These are phyloP conservation scores for Scomber colias DNA, from an alignment of 2,113 vertebrate genomes.

Conservation along the genomic window DNA sequence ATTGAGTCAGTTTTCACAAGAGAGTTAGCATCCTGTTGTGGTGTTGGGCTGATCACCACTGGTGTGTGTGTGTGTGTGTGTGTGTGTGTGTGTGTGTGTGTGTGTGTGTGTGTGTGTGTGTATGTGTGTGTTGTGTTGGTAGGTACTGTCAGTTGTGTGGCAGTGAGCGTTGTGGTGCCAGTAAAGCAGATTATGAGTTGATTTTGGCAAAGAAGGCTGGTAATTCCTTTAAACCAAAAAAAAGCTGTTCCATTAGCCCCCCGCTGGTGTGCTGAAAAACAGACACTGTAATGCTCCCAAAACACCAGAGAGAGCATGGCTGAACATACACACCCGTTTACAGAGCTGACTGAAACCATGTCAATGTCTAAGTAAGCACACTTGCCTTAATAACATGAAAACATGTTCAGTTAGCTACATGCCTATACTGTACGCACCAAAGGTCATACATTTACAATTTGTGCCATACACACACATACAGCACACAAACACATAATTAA, in stretches of 20 bases:
- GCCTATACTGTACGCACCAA: not conserved
- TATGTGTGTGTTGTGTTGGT: slow-evolving; percentile 47
- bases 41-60: slow-evolving; percentile 87
- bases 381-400: slow-evolving; percentile 14
- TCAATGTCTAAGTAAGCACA: slow-evolving; percentile 6
- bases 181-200: slow-evolving; percentile 98
- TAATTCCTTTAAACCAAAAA: slow-evolving; percentile 97
- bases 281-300: slow-evolving; percentile 85
- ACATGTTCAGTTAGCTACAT: slow-evolving; percentile 31
- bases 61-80: slow-evolving; percentile 45
- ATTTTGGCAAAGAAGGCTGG: slow-evolving; percentile 96
- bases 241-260: slow-evolving; percentile 98
- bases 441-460: not conserved
- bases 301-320: slow-evolving; percentile 67
- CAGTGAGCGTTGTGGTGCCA: slow-evolving; percentile 80
- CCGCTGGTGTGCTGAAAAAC: slow-evolving; percentile 94
- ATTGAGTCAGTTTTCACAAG: slow-evolving; percentile 84
- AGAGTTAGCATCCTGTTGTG: slow-evolving; percentile 83
- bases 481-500: not conserved
- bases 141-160: slow-evolving; percentile 67
- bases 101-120: slow-evolving; percentile 43
- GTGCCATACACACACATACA: not conserved
- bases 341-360: slow-evolving; percentile 24
- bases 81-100: slow-evolving; percentile 45
- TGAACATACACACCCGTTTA: slow-evolving; percentile 42